phyloP scores from a whole-genome alignment of 1,140 invertebrate species.

The Lepidurus arcticus region DNA sequence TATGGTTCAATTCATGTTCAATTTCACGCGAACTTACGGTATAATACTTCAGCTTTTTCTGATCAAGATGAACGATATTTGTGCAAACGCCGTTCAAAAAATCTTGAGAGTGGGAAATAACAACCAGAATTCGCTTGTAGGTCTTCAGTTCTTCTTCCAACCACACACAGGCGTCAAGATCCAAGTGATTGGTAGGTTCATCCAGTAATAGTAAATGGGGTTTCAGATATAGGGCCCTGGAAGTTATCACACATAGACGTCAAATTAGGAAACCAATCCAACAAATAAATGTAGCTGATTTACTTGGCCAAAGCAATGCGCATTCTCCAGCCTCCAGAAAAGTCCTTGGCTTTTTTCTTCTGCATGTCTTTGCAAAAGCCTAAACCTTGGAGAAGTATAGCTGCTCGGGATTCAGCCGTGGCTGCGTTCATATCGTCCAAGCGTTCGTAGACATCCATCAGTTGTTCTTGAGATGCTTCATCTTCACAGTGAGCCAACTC shows the following conservation, averaged over 20 bases:
- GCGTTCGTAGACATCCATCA: constrained; percentile 96
- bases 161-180: constrained; percentile 96
- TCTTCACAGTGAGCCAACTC: constrained; percentile 78
- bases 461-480: constrained; percentile 87
- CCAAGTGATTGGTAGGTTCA: constrained; percentile 64
- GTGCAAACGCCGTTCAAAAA: constrained; percentile 99
- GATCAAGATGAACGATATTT: constrained; percentile 94
- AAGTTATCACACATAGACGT: constrained; percentile 29
- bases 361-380: constrained; percentile 96
- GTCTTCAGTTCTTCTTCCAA: constrained; percentile 93
- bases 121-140: constrained; percentile 95
- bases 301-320: constrained; percentile 85
- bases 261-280: constrained; percentile 42
- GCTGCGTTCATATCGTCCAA: constrained; percentile 94
- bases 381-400: constrained; percentile 90
- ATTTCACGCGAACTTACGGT: constrained; percentile 58
- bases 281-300: constrained; percentile 39
- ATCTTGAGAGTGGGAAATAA: constrained; percentile 99
- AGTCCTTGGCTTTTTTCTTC: constrained; percentile 81
- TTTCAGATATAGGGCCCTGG: constrained; percentile 67
- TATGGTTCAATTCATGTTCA: neutral
- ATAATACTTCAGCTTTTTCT: constrained; percentile 90
- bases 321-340: constrained; percentile 99
- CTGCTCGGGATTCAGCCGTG: constrained; percentile 88
- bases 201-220: constrained; percentile 42